Evolutionary conservation across 2,888 invertebrate genomes (phyloP).

Genomic region (Drosophila tanythrix): DNA sequence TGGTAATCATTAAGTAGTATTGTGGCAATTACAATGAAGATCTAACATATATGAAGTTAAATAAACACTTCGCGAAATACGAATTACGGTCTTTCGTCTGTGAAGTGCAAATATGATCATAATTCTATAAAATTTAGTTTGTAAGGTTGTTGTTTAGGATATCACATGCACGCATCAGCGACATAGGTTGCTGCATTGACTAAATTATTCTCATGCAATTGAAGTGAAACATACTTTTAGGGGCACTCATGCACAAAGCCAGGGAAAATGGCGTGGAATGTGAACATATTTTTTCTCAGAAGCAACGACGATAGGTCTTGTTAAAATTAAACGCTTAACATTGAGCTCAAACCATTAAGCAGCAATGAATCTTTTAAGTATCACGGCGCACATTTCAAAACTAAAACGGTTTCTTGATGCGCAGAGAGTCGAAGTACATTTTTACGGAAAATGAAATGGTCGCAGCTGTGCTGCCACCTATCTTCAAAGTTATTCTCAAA

Average conservation of each 20-base stretch:
- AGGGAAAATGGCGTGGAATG: not conserved
- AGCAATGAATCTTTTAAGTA: not conserved
- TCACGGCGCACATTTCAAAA: conserved; percentile 1
- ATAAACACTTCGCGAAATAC: not conserved
- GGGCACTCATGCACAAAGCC: not conserved
- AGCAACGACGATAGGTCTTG: not conserved
- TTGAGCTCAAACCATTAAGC: not conserved
- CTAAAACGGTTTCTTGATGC: not conserved
- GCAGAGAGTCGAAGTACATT: not conserved
- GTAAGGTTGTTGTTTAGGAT: not conserved
- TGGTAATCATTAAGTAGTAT: not conserved
- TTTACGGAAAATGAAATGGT: not conserved
- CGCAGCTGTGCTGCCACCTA: conserved; percentile 19
- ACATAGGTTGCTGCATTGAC: not conserved
- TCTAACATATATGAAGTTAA: not conserved
- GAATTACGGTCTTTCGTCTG: not conserved
- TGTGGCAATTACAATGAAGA: not conserved
- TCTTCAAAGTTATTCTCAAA: not conserved
- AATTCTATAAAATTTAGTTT: not conserved
- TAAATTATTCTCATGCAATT: not conserved
- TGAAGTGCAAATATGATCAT: not conserved
- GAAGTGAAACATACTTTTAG: not conserved
- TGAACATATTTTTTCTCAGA: not conserved
- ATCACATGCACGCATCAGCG: not conserved
- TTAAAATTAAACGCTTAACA: not conserved